Evolutionary conservation across 2,113 vertebrate genomes (phyloP).

Genomic region (Condylura cristata): DNA sequence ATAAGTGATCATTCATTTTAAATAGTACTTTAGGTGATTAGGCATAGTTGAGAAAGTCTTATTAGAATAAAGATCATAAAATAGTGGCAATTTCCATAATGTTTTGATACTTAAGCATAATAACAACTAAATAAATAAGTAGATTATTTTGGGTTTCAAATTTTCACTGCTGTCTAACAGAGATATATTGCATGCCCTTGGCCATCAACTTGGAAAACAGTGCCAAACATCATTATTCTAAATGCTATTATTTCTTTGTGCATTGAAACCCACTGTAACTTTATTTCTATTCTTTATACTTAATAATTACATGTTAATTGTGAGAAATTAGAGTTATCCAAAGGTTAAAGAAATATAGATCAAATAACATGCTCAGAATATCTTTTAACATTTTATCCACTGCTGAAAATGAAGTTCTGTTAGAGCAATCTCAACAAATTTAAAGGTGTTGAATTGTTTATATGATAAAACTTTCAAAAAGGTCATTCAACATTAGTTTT

Average conservation of each 20-base stretch:
- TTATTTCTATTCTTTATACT: constrained; percentile 20
- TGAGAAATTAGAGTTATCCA: constrained; percentile 39
- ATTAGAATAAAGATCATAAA: constrained; percentile 66
- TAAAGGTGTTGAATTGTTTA: not conserved
- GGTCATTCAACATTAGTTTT: not conserved
- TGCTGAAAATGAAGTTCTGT: not conserved
- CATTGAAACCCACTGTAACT: not conserved
- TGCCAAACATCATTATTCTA: constrained; percentile 23
- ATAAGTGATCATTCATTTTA: constrained; percentile 55
- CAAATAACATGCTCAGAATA: constrained; percentile 28
- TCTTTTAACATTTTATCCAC: not conserved
- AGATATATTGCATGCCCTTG: constrained; percentile 17
- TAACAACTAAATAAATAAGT: constrained; percentile 24
- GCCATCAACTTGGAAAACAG: constrained; percentile 49
- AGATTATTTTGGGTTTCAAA: not conserved
- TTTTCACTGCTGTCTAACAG: constrained; percentile 12
- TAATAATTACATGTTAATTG: constrained; percentile 25
- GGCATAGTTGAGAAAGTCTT: constrained; percentile 50
- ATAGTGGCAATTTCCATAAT: constrained; percentile 45
- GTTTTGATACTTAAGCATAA: not conserved
- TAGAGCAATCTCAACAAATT: constrained; percentile 38
- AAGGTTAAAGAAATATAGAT: constrained; percentile 27
- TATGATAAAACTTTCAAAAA: not conserved
- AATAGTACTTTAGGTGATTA: constrained; percentile 54
- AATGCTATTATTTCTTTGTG: constrained; percentile 11